phyloP scores from a whole-genome alignment of 2,888 invertebrate species.

The Ormyrus pomaceus region DNA sequence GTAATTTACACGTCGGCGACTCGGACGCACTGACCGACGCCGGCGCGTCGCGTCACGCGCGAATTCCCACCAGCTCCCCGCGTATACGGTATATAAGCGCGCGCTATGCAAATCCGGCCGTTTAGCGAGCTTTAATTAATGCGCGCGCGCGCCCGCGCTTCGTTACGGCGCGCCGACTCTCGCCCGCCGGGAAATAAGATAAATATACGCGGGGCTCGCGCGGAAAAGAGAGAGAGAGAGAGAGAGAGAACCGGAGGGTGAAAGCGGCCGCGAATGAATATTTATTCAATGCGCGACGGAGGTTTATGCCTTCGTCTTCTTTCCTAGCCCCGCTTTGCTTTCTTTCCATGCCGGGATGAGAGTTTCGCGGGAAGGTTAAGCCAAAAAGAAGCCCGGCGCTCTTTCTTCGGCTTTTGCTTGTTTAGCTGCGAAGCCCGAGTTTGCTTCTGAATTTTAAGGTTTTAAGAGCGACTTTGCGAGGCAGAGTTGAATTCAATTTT shows the following conservation, averaged over 20 bases:
- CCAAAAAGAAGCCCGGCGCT: background rate
- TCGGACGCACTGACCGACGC: background rate
- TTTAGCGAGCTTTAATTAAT: slow-evolving; percentile 63
- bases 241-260: no score
- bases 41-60: slow-evolving; percentile 20
- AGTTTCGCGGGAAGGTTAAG: background rate
- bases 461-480: no score
- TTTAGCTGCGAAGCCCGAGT: no score
- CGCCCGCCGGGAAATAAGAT: slow-evolving; percentile 58
- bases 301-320: slow-evolving; percentile 4
- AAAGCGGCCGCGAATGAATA: slow-evolving; percentile 50
- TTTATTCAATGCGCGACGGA: slow-evolving; percentile 34
- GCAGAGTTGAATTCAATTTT: no score
- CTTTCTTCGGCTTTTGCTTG: background rate
- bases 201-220: slow-evolving; percentile 57
- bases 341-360: background rate
- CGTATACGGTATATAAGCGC: background rate
- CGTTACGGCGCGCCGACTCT: slow-evolving; percentile 58
- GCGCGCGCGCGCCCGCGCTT: slow-evolving; percentile 60
- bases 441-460: no score
- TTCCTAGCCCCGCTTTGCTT: background rate
- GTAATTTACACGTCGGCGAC: slow-evolving; percentile 13
- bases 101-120: slow-evolving; percentile 62
- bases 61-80: slow-evolving; percentile 20
- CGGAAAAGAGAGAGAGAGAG: background rate